Base-by-base conservation (phyloP, 2,888 invertebrate species). In the Electrophaes corylata region DNA sequence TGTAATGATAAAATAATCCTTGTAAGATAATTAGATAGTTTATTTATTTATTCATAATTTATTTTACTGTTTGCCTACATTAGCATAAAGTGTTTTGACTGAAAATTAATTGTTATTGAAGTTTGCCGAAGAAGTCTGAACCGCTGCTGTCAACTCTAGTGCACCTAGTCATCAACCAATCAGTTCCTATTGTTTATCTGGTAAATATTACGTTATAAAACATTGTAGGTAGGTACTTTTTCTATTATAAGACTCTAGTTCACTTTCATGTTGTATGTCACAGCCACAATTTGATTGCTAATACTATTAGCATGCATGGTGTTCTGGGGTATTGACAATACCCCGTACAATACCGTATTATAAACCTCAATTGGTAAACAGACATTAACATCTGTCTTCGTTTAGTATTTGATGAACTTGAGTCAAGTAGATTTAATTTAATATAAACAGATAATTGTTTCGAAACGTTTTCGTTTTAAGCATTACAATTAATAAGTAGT, bases 101-200 rank as follows among this genome's bases (percentile, higher is more conserved):
- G 87, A 83, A 69, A 64, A 67, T 66, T 60, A 48, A 75, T 72
- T 72, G 70, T 80, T 78, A 73, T 73, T 79, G 73, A 76, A 66
- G 70, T 77, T 78, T 77, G 80, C 81, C 82, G 81, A 81, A 81
- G 63, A 83, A 83, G 84, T 83, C 86, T 82, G 79, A 82, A 73
- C 67, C 64, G 71, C 64, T 63, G 71, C 64, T 70, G 67, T 69
- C 70, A 69, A 74, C 59, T 75, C 71, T 76, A 76, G 74, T 75
- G 71, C 69, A 70, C 67, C 67, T 73, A 70, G 67, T 75, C 70
- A 71, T 55, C 49, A 29, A 29, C 65, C 44, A 33, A 52, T 68
- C 43, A 64, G 69, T 75, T 71, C 64, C 67, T 76, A 70, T 66
- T 51, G 35, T 67, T 73, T 64, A 49, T 48, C 33, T 62, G 50